Conservation (phyloP, 2,888 invertebrate species). For the Agrotis exclamationis region DNA sequence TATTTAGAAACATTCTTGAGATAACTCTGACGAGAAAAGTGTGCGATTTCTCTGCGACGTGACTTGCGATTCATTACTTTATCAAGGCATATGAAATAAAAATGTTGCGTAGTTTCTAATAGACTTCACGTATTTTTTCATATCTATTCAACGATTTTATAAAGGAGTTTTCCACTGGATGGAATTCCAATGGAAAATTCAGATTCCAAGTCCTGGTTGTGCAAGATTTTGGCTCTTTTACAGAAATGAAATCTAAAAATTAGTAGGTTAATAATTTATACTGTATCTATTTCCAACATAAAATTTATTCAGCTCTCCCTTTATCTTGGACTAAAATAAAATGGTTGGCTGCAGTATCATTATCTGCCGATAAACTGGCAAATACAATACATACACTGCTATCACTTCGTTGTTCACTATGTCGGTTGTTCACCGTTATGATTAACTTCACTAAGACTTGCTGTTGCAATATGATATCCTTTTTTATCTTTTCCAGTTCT, state of each 20-base stretch:
- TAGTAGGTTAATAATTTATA: no score
- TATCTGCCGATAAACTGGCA: neutral
- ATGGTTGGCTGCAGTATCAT: neutral
- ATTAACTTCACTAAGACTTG: neutral
- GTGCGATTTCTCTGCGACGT: slow-evolving; percentile 21
- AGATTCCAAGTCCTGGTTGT: no score
- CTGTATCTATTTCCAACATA: no score
- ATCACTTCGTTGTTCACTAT: no score
- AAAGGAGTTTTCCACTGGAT: neutral
- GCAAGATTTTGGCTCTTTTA: no score
- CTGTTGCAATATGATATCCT: neutral
- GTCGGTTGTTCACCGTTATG: no score
- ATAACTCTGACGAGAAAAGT: slow-evolving; percentile 14
- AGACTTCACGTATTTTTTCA: neutral
- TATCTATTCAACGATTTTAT: neutral
- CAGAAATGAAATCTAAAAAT: no score
- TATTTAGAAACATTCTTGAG: slow-evolving; percentile 20
- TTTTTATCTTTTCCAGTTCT: neutral
- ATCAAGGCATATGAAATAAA: slow-evolving; percentile 5
- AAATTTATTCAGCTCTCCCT: neutral
- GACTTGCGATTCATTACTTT: slow-evolving; percentile 27
- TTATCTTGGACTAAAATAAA: neutral
- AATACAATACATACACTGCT: no score
- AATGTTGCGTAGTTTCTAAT: neutral
- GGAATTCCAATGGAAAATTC: neutral